phyloP scores from a whole-genome alignment of 2,888 invertebrate species.

The Cataglyphis albicans region DNA sequence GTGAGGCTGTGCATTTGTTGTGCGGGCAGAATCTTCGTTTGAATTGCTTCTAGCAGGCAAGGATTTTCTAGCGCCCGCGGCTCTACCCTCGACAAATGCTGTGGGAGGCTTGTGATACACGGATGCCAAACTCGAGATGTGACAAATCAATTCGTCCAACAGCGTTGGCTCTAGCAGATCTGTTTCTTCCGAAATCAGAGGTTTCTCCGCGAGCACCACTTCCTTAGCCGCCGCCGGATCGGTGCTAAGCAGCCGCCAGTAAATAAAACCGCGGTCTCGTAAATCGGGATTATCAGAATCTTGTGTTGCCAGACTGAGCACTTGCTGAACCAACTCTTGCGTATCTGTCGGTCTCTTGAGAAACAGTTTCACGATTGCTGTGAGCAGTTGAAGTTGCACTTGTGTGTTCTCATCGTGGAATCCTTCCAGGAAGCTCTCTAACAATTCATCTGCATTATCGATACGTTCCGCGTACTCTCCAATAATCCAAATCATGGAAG shows the following conservation, averaged over 20 bases:
- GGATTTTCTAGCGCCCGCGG: conserved; percentile 92
- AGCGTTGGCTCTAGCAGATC: conserved; percentile 98
- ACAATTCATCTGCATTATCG: conserved; percentile 99
- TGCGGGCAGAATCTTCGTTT: conserved; percentile 80
- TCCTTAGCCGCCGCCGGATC: conserved; percentile 99
- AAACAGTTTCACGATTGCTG: conserved; percentile 99
- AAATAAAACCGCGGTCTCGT: conserved; percentile 99
- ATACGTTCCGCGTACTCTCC: conserved; percentile 99
- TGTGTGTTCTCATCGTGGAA: conserved; percentile 99
- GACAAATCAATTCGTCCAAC: conserved; percentile 98
- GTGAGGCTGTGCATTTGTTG: conserved; percentile 76
- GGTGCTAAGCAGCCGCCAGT: conserved; percentile 99
- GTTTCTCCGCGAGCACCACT: conserved; percentile 99
- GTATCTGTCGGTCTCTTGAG: conserved; percentile 99
- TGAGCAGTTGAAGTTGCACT: conserved; percentile 97
- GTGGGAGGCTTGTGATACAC: conserved; percentile 99
- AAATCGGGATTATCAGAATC: conserved; percentile 99
- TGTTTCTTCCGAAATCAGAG: conserved; percentile 99
- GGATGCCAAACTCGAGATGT: conserved; percentile 98
- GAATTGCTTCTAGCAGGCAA: conserved; percentile 88
- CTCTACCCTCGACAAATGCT: conserved; percentile 97
- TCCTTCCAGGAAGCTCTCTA: conserved; percentile 99
- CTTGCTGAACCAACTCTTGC: conserved; percentile 99
- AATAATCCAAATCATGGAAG: conserved; percentile 98
- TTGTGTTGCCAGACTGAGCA: conserved; percentile 94